phyloP scores from a whole-genome alignment of 2,797 vertebrate genomes.

The Melanogrammus aeglefinus region DNA sequence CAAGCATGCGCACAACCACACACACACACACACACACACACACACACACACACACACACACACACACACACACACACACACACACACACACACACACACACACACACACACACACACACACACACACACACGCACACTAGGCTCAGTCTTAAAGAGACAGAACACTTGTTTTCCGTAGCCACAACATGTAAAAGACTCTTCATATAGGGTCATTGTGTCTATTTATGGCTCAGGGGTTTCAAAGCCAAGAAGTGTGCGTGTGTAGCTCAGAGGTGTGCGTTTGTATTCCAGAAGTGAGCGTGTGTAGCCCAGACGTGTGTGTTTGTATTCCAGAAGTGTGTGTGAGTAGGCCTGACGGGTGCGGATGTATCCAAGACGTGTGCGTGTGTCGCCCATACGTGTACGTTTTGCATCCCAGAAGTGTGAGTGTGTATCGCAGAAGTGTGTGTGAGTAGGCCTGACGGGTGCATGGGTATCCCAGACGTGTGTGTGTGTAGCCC shows the following conservation, averaged over 20 bases:
- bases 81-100: slow-evolving; percentile 20
- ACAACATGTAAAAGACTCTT: slow-evolving; percentile 50
- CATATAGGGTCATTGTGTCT: slow-evolving; percentile 61
- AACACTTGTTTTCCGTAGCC: slow-evolving; percentile 36
- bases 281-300: too few species aligned
- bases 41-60: slow-evolving; percentile 31
- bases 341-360: too few species aligned
- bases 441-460: too few species aligned
- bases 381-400: too few species aligned
- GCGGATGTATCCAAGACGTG: too few species aligned
- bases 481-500: too few species aligned
- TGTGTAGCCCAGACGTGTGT: too few species aligned
- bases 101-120: slow-evolving; percentile 28
- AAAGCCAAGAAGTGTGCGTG: slow-evolving; percentile 47
- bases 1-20: slow-evolving; percentile 34
- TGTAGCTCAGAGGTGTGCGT: slow-evolving; percentile 35
- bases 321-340: too few species aligned
- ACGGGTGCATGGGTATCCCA: too few species aligned
- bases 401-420: too few species aligned
- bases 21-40: slow-evolving; percentile 21
- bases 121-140: slow-evolving; percentile 19
- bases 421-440: too few species aligned
- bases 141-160: slow-evolving; percentile 57
- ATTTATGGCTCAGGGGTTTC: slow-evolving; percentile 59
- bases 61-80: slow-evolving; percentile 24